phyloP scores from a whole-genome alignment of 2,797 vertebrate species.

The Centropyge bicolor region DNA sequence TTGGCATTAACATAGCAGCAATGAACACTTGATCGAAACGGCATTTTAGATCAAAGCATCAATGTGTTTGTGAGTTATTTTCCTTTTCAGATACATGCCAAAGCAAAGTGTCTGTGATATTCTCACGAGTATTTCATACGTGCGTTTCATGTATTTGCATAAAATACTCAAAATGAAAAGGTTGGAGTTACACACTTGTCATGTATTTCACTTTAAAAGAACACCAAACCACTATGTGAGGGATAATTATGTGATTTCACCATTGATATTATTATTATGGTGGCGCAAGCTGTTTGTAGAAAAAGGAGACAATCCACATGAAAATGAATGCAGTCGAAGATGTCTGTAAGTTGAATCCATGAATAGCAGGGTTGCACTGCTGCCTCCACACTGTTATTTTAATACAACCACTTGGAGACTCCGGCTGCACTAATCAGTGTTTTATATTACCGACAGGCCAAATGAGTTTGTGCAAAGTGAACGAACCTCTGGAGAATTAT shows the following conservation, averaged over 20 bases:
- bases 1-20: not conserved
- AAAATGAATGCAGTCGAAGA: not conserved
- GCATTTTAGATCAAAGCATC: not conserved
- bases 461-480: not conserved
- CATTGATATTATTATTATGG: not conserved
- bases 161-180: not conserved
- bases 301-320: not conserved
- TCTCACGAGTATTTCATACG: not conserved
- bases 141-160: not conserved
- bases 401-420: not conserved
- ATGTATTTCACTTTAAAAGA: not conserved
- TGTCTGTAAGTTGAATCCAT: not conserved
- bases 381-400: not conserved
- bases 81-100: not conserved
- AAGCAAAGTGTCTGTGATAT: not conserved
- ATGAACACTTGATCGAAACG: constrained; percentile 5
- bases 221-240: not conserved
- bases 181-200: not conserved
- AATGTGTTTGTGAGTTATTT: not conserved
- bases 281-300: not conserved
- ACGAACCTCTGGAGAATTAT: not conserved
- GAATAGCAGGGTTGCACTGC: not conserved
- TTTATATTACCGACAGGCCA: not conserved
- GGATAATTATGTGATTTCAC: not conserved
- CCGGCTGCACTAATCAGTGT: not conserved